Evolutionary conservation across 2,113 vertebrate species (phyloP).

Genomic region (Seriola dumerili): DNA sequence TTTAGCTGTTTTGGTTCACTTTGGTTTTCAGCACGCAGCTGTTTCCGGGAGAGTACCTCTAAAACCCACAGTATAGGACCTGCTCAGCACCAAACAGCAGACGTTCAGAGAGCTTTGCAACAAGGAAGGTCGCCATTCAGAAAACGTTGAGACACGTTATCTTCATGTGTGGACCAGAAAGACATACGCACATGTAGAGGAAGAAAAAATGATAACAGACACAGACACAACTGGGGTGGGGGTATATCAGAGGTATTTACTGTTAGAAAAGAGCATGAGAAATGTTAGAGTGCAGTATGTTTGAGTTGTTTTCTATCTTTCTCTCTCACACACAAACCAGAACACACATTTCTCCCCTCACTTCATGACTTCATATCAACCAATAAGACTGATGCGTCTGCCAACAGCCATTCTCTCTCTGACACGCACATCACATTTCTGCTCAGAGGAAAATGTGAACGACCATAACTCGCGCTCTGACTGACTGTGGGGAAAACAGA

Average conservation of each 20-base stretch:
- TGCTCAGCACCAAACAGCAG: too few relatives aligned
- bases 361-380: not conserved
- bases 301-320: not conserved
- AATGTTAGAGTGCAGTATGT: not conserved
- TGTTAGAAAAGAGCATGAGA: not conserved
- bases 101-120: too few relatives aligned
- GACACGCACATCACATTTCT: conserved; percentile 21
- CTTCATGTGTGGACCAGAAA: not conserved
- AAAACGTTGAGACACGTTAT: not conserved
- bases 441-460: conserved; percentile 12
- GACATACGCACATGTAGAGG: not conserved
- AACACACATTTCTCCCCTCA: conserved; percentile 10
- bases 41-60: too few relatives aligned
- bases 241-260: not conserved
- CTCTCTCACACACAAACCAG: not conserved
- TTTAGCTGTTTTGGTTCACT: too few relatives aligned
- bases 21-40: too few relatives aligned
- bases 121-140: too few relatives aligned
- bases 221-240: not conserved
- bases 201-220: not conserved
- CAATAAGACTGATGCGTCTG: conserved; percentile 17
- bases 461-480: conserved; percentile 23
- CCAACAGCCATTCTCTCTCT: not conserved
- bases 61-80: too few relatives aligned
- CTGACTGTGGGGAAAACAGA: not conserved